A percentile compares a stretch with the other conserved stretches of the same genome.
Conservation (phyloP, 2,113 vertebrate species). For the Sardina pilchardus region DNA sequence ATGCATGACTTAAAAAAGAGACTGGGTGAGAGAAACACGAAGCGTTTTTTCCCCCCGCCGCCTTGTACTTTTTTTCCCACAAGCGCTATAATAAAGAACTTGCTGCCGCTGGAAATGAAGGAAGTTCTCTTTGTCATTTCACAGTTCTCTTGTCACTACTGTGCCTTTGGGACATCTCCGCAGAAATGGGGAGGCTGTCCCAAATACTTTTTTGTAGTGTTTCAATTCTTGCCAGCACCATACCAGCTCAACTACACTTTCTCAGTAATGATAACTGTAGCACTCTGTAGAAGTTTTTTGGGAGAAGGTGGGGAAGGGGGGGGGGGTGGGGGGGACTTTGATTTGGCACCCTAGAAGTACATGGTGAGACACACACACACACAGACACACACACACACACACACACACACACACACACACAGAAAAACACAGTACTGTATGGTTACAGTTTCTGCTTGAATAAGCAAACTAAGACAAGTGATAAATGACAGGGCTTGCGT, state of each 20-base stretch:
- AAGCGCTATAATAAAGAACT: background rate
- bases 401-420: background rate
- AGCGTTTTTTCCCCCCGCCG: background rate
- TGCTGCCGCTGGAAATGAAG: constrained; percentile 1
- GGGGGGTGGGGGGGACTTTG: background rate
- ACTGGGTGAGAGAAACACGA: background rate
- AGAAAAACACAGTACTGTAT: background rate
- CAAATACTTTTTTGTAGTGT: background rate
- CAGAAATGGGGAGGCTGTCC: background rate
- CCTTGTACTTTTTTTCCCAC: background rate
- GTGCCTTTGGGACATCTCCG: background rate
- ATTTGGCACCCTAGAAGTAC: background rate
- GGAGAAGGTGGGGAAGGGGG: too few relatives aligned
- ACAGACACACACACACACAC: background rate
- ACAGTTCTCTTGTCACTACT: background rate
- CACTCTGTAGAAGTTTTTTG: background rate
- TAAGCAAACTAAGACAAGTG: background rate
- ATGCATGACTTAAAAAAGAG: background rate
- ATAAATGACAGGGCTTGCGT: background rate
- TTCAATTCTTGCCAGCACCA: background rate
- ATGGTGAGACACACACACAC: background rate
- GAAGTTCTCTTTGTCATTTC: constrained; percentile 2
- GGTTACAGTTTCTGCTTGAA: background rate
- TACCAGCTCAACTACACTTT: background rate
- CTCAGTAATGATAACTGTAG: background rate